These are phyloP conservation scores for Caenorhabditis auriculariae DNA, from an alignment of 2,888 invertebrate species.

Conservation along the genomic window DNA sequence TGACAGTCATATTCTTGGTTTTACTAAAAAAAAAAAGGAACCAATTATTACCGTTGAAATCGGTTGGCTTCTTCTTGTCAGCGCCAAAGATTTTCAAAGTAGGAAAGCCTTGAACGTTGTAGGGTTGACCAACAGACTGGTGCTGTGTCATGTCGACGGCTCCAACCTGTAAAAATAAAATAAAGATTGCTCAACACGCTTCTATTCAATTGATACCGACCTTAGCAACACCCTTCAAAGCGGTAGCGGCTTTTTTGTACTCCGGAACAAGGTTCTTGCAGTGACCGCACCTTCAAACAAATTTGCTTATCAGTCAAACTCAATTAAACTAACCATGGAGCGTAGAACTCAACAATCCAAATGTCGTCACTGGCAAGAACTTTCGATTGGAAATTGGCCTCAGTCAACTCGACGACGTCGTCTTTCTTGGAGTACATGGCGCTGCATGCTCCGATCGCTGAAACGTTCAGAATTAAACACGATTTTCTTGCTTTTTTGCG, in stretches of 20 bases:
- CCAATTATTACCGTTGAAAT: conserved; percentile 71
- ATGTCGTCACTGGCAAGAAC: conserved; percentile 82
- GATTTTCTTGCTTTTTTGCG: too few relatives aligned
- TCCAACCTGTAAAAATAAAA: conserved; percentile 68
- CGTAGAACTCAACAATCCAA: conserved; percentile 94
- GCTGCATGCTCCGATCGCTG: conserved; percentile 20
- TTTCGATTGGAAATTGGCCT: conserved; percentile 81
- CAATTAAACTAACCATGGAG: conserved; percentile 79
- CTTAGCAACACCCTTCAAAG: conserved; percentile 88
- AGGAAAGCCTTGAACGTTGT: conserved; percentile 86
- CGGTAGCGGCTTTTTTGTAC: conserved; percentile 88
- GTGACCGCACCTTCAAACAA: conserved; percentile 68
- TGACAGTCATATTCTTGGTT: too few relatives aligned
- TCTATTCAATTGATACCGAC: conserved; percentile 67
- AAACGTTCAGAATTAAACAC: conserved; percentile 1
- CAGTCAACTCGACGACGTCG: conserved; percentile 80
- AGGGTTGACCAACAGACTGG: conserved; percentile 78
- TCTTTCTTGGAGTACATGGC: conserved; percentile 54
- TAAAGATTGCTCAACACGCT: not conserved
- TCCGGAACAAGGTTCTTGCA: conserved; percentile 86
- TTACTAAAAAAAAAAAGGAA: not conserved
- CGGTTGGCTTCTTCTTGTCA: conserved; percentile 80
- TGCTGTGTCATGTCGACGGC: conserved; percentile 90
- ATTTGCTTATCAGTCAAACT: not conserved
- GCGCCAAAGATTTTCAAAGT: conserved; percentile 90